phyloP scores from a whole-genome alignment of 1,140 invertebrate species.

The Aphidius gifuensis region DNA sequence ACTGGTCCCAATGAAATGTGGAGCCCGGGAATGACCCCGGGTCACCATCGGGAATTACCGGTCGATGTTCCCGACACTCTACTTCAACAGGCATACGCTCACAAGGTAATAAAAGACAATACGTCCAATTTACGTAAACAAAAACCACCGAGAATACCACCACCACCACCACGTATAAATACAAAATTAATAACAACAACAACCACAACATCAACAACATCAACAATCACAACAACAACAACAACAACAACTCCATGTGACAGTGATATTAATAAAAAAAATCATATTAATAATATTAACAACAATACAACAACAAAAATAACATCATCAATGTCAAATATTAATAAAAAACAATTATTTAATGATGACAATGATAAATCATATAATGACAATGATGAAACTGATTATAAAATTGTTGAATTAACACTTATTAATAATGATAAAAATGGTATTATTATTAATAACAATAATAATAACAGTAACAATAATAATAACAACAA shows the following conservation, averaged over 20 bases:
- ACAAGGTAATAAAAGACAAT: constrained; percentile 66
- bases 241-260: constrained; percentile 1
- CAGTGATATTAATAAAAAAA: constrained; percentile 21
- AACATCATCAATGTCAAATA: constrained; percentile 4
- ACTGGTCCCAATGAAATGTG: constrained; percentile 53
- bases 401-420: constrained; percentile 19
- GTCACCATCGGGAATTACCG: constrained; percentile 93
- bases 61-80: constrained; percentile 97
- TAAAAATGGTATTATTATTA: constrained; percentile 3
- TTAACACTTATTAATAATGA: constrained; percentile 22
- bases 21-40: constrained; percentile 54
- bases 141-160: constrained; percentile 18
- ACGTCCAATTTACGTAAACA: constrained; percentile 57
- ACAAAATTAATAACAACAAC: constrained; percentile 6
- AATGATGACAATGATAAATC: not conserved
- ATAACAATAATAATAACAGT: constrained; percentile 23
- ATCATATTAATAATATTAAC: constrained; percentile 42
- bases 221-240: constrained; percentile 32
- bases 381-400: not conserved
- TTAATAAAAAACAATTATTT: constrained; percentile 13
- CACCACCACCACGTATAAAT: constrained; percentile 17
- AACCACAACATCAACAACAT: constrained; percentile 44
- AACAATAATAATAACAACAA: constrained; percentile 1
- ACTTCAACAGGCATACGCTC: constrained; percentile 85
- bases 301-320: constrained; percentile 38